phyloP scores from a whole-genome alignment of 2,113 vertebrate species.

The Peromyscus polionotus region DNA sequence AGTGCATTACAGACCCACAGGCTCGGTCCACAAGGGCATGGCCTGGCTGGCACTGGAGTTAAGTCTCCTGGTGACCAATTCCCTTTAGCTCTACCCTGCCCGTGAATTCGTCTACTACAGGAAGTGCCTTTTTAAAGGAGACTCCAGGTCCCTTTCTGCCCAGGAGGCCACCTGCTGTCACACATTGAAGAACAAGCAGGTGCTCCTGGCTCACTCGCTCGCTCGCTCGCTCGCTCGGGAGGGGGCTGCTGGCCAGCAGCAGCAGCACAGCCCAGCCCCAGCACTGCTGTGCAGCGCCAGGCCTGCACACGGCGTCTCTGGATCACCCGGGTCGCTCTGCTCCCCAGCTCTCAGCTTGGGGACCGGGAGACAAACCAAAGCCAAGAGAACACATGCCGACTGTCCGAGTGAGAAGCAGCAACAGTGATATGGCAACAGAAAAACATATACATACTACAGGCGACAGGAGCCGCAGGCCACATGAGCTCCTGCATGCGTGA shows the following conservation, averaged over 20 bases:
- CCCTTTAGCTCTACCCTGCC: background rate
- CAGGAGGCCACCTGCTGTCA: background rate
- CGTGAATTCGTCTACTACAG: accelerated
- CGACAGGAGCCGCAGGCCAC: conserved; percentile 97
- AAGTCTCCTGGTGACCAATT: background rate
- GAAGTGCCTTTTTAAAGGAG: background rate
- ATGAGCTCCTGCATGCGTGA: conserved; percentile 96
- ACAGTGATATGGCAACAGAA: conserved; percentile 87
- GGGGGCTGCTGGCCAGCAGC: background rate
- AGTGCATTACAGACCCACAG: too few species aligned
- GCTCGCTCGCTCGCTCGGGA: background rate
- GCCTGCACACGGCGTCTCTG: accelerated
- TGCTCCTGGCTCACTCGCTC: background rate
- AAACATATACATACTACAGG: conserved; percentile 96
- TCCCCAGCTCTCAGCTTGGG: background rate
- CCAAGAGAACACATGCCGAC: conserved; percentile 75
- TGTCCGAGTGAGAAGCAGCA: conserved; percentile 81
- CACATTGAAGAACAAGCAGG: background rate
- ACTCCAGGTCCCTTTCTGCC: background rate
- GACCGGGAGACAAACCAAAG: conserved; percentile 66
- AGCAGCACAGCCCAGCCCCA: too few species aligned
- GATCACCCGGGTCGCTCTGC: background rate
- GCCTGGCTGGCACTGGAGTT: background rate
- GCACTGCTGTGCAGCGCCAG: accelerated
- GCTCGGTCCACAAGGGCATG: too few species aligned